Conservation (phyloP, 2,113 vertebrate species). For the Mohoua ochrocephala region DNA sequence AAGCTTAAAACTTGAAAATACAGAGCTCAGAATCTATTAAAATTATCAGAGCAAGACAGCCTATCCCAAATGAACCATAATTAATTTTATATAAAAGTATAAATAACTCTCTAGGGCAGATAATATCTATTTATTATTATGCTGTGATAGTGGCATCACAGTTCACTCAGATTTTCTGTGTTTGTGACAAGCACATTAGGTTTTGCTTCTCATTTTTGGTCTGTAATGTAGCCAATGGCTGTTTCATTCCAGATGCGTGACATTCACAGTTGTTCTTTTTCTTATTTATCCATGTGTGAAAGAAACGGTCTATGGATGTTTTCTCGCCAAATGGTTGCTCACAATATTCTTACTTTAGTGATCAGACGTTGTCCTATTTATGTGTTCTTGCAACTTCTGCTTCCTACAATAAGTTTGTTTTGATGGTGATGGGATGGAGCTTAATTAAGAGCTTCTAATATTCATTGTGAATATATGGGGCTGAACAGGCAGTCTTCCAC, state of each 20-base stretch:
- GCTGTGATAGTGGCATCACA: neutral
- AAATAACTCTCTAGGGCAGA: neutral
- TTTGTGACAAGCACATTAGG: neutral
- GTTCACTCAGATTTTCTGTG: neutral
- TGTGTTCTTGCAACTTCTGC: constrained; percentile 5
- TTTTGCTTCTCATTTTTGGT: neutral
- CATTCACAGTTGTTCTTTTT: neutral
- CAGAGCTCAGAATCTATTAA: neutral
- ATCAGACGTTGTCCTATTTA: neutral
- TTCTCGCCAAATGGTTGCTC: neutral
- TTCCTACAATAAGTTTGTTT: neutral
- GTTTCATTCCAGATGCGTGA: neutral
- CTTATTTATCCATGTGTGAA: neutral
- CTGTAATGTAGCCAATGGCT: neutral
- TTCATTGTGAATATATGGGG: constrained; percentile 1
- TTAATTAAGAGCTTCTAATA: constrained; percentile 37
- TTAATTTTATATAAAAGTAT: neutral
- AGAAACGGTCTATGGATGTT: neutral
- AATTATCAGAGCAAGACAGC: neutral
- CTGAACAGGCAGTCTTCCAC: constrained; percentile 19
- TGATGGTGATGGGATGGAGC: neutral
- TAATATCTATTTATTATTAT: neutral
- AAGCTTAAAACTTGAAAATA: neutral
- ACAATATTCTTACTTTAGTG: neutral
- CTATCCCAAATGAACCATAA: neutral